Base-by-base conservation (phyloP, 1,140 invertebrate species). In the Lordiphosa clarofinis region DNA sequence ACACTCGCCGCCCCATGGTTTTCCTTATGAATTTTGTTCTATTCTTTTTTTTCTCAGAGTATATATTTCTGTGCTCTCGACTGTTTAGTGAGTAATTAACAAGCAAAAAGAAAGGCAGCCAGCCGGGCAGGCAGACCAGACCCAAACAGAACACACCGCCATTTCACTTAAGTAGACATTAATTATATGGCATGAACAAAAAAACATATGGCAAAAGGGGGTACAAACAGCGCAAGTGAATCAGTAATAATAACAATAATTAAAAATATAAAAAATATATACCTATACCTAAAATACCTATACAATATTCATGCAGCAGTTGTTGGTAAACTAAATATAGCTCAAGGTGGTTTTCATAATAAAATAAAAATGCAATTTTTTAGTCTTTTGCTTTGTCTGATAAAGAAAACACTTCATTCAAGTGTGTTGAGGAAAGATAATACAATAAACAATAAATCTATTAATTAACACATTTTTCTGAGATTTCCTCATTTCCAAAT, bases 21-120 rank as follows among this genome's bases (percentile, higher is more conserved):
- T 73, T 54, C 54, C 60, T 46, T 28, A 65, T 69, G 49, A 61
- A 46, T 40, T 44, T 56, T 54, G 38, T 39, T 58, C n/a, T 55
- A 12, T 44, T 52, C 40, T 49, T 35, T 36, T 7, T 35, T 19
- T 47, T 43, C 31, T 57, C 13, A 28, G 28, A 28, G 28, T 31
- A 31, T 31, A 31, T 31, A 31, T 31, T 31, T 31, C 28, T 31
- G 6, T 31, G 28, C 42, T 65, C 66, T 62, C 43, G 73, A 62
- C 68, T 78, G 73, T 71, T 78, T 78, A 84, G 78, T 82, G 76
- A 84, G 78, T 82, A 82, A 82, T 82, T 84, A 82, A 82, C 60
- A 67, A 73, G 69, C 49, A 60, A 54, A 73, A 46, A 38, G 13
- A 57, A 63, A 43, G 56, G 39, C 13, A 57, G 19, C 28, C 3